Evolutionary conservation across 2,888 invertebrate species (phyloP), one percentile per base, ranked within the genome.

Genomic region (Microctonus hyperodae): DNA sequence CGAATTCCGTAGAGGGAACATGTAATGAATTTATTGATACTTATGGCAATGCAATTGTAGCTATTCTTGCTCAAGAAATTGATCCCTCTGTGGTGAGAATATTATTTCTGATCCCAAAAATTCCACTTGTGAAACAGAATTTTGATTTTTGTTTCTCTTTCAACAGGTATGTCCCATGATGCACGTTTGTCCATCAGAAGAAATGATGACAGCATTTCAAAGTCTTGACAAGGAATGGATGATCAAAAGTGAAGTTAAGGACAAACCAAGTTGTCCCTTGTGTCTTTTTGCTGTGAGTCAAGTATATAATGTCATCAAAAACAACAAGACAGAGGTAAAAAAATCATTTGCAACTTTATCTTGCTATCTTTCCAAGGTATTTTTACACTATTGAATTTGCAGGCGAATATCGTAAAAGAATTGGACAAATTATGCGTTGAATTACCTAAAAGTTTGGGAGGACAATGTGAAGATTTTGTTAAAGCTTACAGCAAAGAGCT

Each of bases 281-380:
- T 97, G 97, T 78, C 86, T 96, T 68, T 91, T 95, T 81, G 93
- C 93, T 3, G 89, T 96, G 0, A 88, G 90, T 66, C 89, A 93
- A 82, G 84, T 95, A n/a, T 91, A 93, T 78, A 85, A 88, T 37
- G 87, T 89, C 83, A 87, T 95, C 11, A 89, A 91, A 78, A 87
- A 90, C 70, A 90, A 94, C 75, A 91, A 88, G 78, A 92, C 92
- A 33, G 91, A 92, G 88, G 92, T 92, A 16, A 6, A 82, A 79
- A 25, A n/a, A 55, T 44, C 11, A 59, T 59, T 55, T 28, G 57
- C 48, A 33, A 61, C 33, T 57, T 44, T 2, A 60, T 20, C 1
- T 50, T 51, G 23, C 5, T 9, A 10, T 13, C 58, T 25, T 31
- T 23, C n/a, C 16, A 5, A 55, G 51, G 28, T 28, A 69, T 53